These are phyloP conservation scores for Mesocentrotus franciscanus DNA, from an alignment of 53 echinoderm and acorn worm species.

Conservation along the genomic window DNA sequence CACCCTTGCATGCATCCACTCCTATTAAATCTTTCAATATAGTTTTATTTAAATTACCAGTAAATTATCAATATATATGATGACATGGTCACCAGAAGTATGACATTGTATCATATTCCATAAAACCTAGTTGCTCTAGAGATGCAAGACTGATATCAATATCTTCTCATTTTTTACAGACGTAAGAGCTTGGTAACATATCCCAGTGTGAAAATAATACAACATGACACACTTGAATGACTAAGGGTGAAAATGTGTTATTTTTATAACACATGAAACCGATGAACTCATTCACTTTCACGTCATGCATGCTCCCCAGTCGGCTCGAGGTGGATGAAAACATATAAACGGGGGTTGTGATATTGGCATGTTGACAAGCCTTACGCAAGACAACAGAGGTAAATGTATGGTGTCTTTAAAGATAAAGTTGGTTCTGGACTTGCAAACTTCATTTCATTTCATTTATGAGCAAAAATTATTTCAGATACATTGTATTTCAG, in stretches of 20 bases:
- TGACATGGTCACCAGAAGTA: too few species aligned
- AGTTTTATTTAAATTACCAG: too few species aligned
- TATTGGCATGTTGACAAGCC: not conserved
- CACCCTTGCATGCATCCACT: too few species aligned
- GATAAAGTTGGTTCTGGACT: too few species aligned
- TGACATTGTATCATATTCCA: too few species aligned
- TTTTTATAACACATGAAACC: not conserved
- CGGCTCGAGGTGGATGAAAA: not conserved
- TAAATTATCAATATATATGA: too few species aligned
- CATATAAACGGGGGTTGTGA: not conserved
- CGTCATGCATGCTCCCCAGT: not conserved
- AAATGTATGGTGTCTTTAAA: not conserved
- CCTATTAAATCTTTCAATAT: too few species aligned
- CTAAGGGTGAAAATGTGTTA: not conserved
- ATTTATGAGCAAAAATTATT: too few species aligned
- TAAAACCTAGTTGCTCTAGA: not conserved
- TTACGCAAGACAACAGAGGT: conserved; percentile 13
- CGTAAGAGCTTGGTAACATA: too few species aligned
- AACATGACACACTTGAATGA: not conserved
- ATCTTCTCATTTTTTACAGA: too few species aligned
- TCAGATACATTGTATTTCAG: too few species aligned
- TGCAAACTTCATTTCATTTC: too few species aligned
- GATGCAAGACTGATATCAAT: not conserved
- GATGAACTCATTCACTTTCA: not conserved
- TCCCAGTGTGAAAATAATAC: not conserved